Conservation (phyloP, 2,888 invertebrate species). For the Calliphora vomitoria region DNA sequence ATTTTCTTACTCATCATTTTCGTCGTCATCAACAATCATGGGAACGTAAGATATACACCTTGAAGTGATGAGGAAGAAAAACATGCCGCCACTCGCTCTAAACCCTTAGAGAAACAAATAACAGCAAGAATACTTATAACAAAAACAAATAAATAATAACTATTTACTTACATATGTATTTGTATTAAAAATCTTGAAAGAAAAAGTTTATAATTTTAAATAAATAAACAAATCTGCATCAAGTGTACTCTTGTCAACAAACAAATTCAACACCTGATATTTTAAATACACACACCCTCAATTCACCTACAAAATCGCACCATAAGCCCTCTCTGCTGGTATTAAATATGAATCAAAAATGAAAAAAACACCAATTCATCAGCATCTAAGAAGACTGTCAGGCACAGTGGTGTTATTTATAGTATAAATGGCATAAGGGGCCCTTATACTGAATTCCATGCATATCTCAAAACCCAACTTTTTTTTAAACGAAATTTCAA, state of each 20-base stretch:
- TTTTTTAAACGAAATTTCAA: too few relatives aligned
- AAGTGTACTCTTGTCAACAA: conserved; percentile 45
- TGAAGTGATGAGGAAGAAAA: background rate
- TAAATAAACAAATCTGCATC: conserved; percentile 68
- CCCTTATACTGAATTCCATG: too few relatives aligned
- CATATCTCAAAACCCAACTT: too few relatives aligned
- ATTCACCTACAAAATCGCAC: background rate
- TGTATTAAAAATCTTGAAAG: conserved; percentile 20
- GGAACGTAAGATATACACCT: conserved; percentile 17
- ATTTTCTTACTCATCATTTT: conserved; percentile 47
- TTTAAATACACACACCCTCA: background rate
- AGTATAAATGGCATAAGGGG: too few relatives aligned
- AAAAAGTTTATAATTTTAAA: conserved; percentile 55
- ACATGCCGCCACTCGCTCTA: conserved; percentile 24
- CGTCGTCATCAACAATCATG: conserved; percentile 15
- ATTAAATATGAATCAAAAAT: conserved; percentile 1
- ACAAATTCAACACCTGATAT: conserved; percentile 58
- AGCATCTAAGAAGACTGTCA: too few relatives aligned
- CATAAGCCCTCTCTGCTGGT: background rate
- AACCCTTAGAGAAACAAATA: background rate
- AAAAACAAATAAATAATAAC: conserved; percentile 45
- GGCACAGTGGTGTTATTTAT: too few relatives aligned
- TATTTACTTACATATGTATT: background rate
- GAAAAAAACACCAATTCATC: too few relatives aligned
- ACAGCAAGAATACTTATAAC: too few relatives aligned